Evolutionary conservation across 2,113 vertebrate genomes (phyloP).

Genomic region (Cercopithecus mona): DNA sequence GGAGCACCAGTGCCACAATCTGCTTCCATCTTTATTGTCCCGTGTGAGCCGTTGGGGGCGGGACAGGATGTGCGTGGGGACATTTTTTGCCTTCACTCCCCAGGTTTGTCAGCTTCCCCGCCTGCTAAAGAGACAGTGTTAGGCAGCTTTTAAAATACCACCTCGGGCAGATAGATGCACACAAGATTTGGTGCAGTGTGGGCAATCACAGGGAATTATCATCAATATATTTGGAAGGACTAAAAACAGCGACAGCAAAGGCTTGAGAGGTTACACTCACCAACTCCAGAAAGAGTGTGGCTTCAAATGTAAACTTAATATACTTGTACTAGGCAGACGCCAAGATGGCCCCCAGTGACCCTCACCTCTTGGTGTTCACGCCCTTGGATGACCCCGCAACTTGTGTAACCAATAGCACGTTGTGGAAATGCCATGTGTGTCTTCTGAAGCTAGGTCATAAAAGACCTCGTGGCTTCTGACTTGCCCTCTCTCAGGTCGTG

Average conservation of each 20-base stretch:
- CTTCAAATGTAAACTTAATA: not conserved
- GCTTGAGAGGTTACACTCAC: fast-evolving
- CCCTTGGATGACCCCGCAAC: fast-evolving
- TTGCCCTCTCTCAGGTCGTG: not conserved
- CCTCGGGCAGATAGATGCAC: not conserved
- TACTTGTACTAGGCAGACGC: fast-evolving
- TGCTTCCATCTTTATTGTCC: not conserved
- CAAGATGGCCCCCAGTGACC: fast-evolving
- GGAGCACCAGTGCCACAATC: fast-evolving
- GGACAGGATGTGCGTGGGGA: fast-evolving
- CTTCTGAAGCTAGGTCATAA: not conserved
- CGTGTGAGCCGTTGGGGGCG: fast-evolving
- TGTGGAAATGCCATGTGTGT: not conserved
- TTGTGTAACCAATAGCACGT: fast-evolving
- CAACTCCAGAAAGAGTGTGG: not conserved
- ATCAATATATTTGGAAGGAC: not conserved
- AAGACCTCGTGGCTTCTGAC: fast-evolving
- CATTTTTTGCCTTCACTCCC: no score
- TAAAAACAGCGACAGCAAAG: not conserved
- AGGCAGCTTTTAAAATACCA: not conserved
- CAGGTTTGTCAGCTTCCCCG: not conserved
- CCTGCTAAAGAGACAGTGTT: not conserved
- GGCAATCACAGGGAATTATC: not conserved
- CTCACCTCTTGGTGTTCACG: fast-evolving
- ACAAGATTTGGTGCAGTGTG: fast-evolving